Evolutionary conservation across 2,113 vertebrate genomes (phyloP).

Genomic region (Falco punctatus): DNA sequence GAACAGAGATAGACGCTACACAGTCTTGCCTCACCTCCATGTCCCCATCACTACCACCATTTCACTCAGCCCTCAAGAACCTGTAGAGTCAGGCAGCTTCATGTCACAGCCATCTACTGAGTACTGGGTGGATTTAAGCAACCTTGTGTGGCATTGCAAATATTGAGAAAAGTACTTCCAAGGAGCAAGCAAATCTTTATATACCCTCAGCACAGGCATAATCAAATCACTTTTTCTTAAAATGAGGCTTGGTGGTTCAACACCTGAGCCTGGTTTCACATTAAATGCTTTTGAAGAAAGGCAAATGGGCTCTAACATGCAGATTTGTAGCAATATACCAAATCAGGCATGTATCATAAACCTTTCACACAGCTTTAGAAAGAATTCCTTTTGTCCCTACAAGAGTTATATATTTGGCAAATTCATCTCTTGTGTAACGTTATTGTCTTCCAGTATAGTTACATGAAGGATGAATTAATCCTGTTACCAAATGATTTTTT

Average conservation of each 20-base stretch:
- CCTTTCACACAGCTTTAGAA: conserved; percentile 44
- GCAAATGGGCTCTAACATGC: conserved; percentile 1
- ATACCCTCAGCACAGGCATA: background rate
- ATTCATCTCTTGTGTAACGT: conserved; percentile 60
- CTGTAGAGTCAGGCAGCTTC: background rate
- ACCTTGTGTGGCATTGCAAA: background rate
- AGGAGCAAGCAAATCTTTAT: background rate
- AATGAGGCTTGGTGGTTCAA: background rate
- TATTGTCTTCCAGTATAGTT: conserved; percentile 56
- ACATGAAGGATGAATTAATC: conserved; percentile 62
- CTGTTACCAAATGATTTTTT: conserved; percentile 56
- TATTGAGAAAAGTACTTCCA: background rate
- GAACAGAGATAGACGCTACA: background rate
- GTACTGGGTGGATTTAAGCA: background rate
- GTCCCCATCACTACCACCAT: background rate
- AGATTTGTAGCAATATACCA: conserved; percentile 19
- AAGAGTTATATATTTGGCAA: conserved; percentile 63
- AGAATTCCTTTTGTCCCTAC: conserved; percentile 59
- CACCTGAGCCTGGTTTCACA: background rate
- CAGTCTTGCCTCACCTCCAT: background rate
- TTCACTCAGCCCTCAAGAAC: background rate
- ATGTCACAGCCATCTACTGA: background rate
- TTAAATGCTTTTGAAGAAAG: background rate
- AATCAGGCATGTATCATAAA: conserved; percentile 22
- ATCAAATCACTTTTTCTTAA: conserved; percentile 4